Base-by-base conservation (phyloP, 2,888 invertebrate species). In the Lasioglossum morio region DNA sequence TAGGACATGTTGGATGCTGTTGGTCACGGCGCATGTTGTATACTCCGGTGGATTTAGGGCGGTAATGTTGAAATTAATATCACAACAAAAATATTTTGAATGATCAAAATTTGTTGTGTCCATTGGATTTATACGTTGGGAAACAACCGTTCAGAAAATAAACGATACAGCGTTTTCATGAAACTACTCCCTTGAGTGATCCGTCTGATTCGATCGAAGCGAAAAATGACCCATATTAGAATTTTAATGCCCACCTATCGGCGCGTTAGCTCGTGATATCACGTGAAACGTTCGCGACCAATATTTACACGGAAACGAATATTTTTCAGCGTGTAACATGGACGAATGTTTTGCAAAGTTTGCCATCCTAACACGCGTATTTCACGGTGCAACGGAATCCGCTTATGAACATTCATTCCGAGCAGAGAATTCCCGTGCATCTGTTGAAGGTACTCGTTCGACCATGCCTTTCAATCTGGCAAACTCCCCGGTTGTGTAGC, bases 291-390 rank as follows among this genome's bases (percentile, higher is more conserved):
- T n/a, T n/a, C 46, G 14, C 63, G 66, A 66, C 81, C 75, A 46
- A 81, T 86, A 81, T 86, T 86, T 86, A 86, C 86, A 66, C 43
- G 86, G 53, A 66, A 77, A 78, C 69, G 78, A 75, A 86, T 86
- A 86, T 86, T 86, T 81, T 82, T 79, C 86, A 37, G 14, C 40
- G 8, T 5, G 60, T 78, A 77, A 86, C 66, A 79, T 70, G 74
- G 74, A 81, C 53, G 86, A 79, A 72, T 79, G 86, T 79, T 73
- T 66, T 73, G 69, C 77, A 57, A 77, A 76, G 81, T 86, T 86
- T 86, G 34, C 79, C 43, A 53, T 76, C 73, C 79, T 79, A 86
- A 79, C 76, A 60, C 34, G 37, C 82, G 70, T 87, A 87, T 86
- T 87, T 87, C 82, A 86, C 46, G 23, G 79, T n/a, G n/a, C 57